A percentile compares a stretch with the other conserved stretches of the same genome.
Evolutionary conservation across 2,113 vertebrate genomes (phyloP).

Genomic region (Aythya baeri): DNA sequence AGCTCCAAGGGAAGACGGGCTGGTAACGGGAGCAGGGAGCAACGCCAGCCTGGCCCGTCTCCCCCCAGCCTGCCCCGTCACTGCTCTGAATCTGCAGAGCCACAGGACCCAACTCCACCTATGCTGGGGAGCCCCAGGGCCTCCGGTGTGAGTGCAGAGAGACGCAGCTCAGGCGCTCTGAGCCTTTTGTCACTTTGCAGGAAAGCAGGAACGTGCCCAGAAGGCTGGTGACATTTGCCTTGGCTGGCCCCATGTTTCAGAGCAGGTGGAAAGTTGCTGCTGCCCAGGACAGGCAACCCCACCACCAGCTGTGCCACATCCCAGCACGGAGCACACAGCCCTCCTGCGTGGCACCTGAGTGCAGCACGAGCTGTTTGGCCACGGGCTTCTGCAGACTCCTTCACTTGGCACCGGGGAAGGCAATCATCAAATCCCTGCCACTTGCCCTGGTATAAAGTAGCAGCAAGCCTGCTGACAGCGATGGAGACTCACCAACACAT

Average conservation of each 20-base stretch:
- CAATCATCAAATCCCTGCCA: too few species aligned
- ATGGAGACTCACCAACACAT: fast-evolving
- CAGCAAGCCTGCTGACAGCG: background rate
- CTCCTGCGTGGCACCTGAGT: background rate
- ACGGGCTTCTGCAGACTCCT: fast-evolving
- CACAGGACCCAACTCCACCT: background rate
- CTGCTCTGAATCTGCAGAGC: background rate
- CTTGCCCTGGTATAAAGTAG: background rate
- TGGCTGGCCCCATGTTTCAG: fast-evolving
- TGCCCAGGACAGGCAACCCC: background rate
- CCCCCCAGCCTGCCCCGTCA: background rate
- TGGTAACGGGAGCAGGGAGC: background rate
- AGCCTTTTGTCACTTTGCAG: background rate
- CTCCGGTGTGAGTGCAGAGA: fast-evolving
- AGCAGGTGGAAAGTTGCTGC: background rate
- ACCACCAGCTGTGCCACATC: background rate
- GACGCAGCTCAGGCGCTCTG: background rate
- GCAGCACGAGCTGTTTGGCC: background rate
- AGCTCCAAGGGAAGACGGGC: background rate
- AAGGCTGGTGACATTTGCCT: background rate
- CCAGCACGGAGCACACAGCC: background rate
- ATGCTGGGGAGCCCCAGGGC: background rate
- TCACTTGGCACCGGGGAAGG: background rate
- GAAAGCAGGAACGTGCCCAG: background rate
- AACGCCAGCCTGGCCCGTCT: fast-evolving